Evolutionary conservation across 2,888 invertebrate genomes (phyloP), one percentile per base, ranked within the genome.

Genomic region (Habrosyne pyritoides): DNA sequence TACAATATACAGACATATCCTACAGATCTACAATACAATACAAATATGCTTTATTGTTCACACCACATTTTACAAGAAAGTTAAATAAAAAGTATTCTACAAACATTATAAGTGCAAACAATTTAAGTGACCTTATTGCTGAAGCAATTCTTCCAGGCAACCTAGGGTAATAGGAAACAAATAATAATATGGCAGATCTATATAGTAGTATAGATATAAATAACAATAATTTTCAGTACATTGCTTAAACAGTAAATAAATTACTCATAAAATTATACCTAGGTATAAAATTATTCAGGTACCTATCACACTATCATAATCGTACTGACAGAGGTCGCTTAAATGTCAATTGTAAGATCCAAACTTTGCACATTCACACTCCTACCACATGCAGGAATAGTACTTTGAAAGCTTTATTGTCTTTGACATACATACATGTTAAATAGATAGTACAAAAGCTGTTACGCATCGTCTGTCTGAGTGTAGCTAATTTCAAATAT

Each of bases 331-430:
- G 14, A 26, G 21, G 30, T 46, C 51, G 57, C 28, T 12, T 58
- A 73, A 80, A 79, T 74, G 77, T 73, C 75, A 77, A 59, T 8
- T 18, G 42, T 24, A 7, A 42, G 6, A 24, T 24, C 50, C 50
- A 24, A 22, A 50, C 18, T 26, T 28, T 65, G 55, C 36, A 14
- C 21, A 51, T 57, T 57, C 53, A 61, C 57, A 61, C 51, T 62
- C 42, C 42, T 53, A 54, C 51, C 47, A 57, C 63, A 53, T 56
- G 57, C 53, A 57, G 58, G 69, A 71, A 71, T 60, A 51, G 58
- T 68, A 66, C 73, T 73, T 78, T 72, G 77, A 84, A 83, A 83
- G 79, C 74, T 73, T n/a, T 57, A 77, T 83, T 81, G 81, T 81
- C 60, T 80, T 71, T 81, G 80, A 77, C 81, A 83, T 56, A 80